phyloP scores from a whole-genome alignment of 1,140 invertebrate species.

The Brevipalpus yothersi region DNA sequence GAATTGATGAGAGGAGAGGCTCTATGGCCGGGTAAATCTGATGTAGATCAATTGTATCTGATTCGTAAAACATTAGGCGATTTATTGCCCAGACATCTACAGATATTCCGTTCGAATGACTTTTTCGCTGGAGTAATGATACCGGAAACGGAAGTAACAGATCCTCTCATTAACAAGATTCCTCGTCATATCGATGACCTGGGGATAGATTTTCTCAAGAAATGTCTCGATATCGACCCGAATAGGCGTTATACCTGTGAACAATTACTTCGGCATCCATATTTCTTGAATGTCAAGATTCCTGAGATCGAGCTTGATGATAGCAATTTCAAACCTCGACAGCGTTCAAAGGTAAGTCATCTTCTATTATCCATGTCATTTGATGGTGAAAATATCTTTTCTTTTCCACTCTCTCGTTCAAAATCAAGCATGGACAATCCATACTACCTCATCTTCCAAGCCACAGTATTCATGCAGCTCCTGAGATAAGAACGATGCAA shows the following conservation, averaged over 20 bases:
- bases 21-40: conserved; percentile 90
- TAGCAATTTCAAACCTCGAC: neutral
- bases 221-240: conserved; percentile 86
- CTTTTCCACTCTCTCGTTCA: neutral
- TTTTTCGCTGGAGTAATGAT: conserved; percentile 67
- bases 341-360: neutral
- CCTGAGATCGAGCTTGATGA: conserved; percentile 5
- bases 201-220: conserved; percentile 54
- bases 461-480: neutral
- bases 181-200: conserved; percentile 37
- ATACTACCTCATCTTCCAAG: conserved; percentile 1
- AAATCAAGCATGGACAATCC: neutral
- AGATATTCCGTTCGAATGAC: conserved; percentile 81
- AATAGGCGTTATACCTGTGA: conserved; percentile 62
- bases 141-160: conserved; percentile 44
- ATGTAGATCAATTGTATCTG: conserved; percentile 89
- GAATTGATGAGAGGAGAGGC: conserved; percentile 85
- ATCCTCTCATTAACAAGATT: conserved; percentile 55
- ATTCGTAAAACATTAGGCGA: conserved; percentile 63
- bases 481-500: neutral
- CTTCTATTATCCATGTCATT: neutral
- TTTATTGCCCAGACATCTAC: conserved; percentile 70
- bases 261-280: conserved; percentile 60
- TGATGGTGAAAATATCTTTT: neutral
- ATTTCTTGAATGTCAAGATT: conserved; percentile 30